phyloP scores from a whole-genome alignment of 2,797 vertebrate genomes.

The Synanceia verrucosa region DNA sequence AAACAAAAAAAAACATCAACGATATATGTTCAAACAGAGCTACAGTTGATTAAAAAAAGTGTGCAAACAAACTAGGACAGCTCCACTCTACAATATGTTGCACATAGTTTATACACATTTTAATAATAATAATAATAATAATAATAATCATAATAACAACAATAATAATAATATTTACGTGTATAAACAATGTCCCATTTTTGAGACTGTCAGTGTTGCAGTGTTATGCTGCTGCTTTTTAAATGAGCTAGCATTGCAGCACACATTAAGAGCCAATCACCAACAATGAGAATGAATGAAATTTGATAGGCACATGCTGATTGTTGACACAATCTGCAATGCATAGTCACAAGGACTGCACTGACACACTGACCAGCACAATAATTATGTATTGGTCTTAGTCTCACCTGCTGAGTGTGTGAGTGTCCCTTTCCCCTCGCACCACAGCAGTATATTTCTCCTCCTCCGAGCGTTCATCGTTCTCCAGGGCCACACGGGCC shows the following conservation, averaged over 20 bases:
- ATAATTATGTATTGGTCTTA: neutral
- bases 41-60: neutral
- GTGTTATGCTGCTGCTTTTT: neutral
- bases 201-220: neutral
- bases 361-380: neutral
- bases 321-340: neutral
- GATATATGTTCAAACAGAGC: neutral
- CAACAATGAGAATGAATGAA: neutral
- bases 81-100: neutral
- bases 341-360: neutral
- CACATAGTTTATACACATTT: too few species aligned
- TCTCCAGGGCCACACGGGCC: constrained; percentile 96
- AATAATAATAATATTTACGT: neutral
- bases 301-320: neutral
- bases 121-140: neutral
- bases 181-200: neutral
- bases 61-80: neutral
- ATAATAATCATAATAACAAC: neutral
- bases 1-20: neutral
- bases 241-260: neutral
- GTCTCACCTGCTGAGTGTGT: constrained; percentile 89
- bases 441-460: constrained; percentile 98
- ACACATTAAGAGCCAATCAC: constrained; percentile 2
- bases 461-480: constrained; percentile 96
- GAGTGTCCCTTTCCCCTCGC: constrained; percentile 90